Evolutionary conservation across 2,888 invertebrate species (phyloP), one percentile per base, ranked within the genome.

Genomic region (Euzetes globulus): DNA sequence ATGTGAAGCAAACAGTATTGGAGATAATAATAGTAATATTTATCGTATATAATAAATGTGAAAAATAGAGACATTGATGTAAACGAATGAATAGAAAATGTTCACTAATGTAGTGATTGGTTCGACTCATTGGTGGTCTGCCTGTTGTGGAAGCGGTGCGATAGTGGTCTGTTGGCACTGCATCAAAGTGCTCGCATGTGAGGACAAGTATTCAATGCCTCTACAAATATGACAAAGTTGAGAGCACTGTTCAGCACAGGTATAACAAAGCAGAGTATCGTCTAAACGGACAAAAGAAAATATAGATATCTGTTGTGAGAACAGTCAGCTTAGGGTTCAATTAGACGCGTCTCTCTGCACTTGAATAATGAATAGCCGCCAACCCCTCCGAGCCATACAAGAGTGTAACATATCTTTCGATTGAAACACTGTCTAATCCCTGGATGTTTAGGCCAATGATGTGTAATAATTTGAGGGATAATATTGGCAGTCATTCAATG

Each of bases 351-450:
- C 19, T 70, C 47, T 45, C 13, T 70, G 70, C 70, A 70, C 70
- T 70, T 47, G 70, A 70, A 70, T 70, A 45, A 47, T 27, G 19
- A 70, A 70, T 47, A 47, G 70, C 19, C 41, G 19, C 47, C 70
- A 45, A 70, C 70, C 70, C 70, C 7, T 37, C 19, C 19, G 22
- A 52, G 22, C 52, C 19, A 52, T 52, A 22, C n/a, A 50, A 50
- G 41, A 45, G n/a, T 68, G 68, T 68, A 68, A 68, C 68, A 37
- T 68, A 68, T 68, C 68, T 68, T 68, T 68, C 19, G 68, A 41
- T 68, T 68, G 41, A 45, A 37, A 68, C 33, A 45, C 19, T 2
- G 19, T 25, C 41, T 45, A 41, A 68, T 68, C 41, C 68, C 68
- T 22, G 5, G 7, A 22, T n/a, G 65, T 65, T 65, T 65, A 65